A percentile compares a stretch with the other conserved stretches of the same genome.
These are phyloP conservation scores for Bhutanitis thaidina DNA, from an alignment of 2,888 invertebrate species.

Conservation along the genomic window DNA sequence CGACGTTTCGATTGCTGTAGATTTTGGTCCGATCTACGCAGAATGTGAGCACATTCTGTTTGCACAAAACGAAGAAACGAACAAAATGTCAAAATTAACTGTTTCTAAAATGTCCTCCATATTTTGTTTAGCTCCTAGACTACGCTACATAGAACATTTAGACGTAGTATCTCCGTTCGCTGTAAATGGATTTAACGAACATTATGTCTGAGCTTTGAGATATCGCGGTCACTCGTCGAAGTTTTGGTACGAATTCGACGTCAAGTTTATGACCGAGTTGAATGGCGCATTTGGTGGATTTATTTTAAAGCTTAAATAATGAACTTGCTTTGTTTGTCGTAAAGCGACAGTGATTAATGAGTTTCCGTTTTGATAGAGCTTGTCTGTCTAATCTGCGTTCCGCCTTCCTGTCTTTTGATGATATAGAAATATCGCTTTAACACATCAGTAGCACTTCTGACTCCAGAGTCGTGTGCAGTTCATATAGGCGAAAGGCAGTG, in stretches of 20 bases:
- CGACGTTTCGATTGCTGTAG: too few relatives aligned
- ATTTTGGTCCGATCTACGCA: too few relatives aligned
- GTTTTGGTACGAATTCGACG: slow-evolving; percentile 28
- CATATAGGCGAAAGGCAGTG: too few relatives aligned
- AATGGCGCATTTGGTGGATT: slow-evolving; percentile 2
- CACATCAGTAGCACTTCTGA: too few relatives aligned
- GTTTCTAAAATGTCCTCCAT: not conserved
- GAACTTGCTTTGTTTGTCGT: not conserved
- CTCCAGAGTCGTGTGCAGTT: too few relatives aligned
- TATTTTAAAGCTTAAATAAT: not conserved
- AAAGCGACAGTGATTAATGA: not conserved
- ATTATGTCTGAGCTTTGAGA: slow-evolving; percentile 52
- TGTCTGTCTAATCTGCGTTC: too few relatives aligned
- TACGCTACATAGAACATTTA: not conserved
- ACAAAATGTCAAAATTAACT: too few relatives aligned
- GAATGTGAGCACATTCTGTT: too few relatives aligned
- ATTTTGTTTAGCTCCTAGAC: slow-evolving; percentile 4
- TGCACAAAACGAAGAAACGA: too few relatives aligned
- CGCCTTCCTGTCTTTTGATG: too few relatives aligned
- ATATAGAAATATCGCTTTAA: too few relatives aligned
- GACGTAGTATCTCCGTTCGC: slow-evolving; percentile 8
- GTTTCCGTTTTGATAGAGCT: not conserved
- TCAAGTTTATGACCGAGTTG: not conserved
- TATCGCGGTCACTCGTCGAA: slow-evolving; percentile 47
- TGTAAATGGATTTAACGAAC: slow-evolving; percentile 27